These are phyloP conservation scores for Amphipoea lucens DNA, from an alignment of 2,888 invertebrate genomes.

Conservation along the genomic window DNA sequence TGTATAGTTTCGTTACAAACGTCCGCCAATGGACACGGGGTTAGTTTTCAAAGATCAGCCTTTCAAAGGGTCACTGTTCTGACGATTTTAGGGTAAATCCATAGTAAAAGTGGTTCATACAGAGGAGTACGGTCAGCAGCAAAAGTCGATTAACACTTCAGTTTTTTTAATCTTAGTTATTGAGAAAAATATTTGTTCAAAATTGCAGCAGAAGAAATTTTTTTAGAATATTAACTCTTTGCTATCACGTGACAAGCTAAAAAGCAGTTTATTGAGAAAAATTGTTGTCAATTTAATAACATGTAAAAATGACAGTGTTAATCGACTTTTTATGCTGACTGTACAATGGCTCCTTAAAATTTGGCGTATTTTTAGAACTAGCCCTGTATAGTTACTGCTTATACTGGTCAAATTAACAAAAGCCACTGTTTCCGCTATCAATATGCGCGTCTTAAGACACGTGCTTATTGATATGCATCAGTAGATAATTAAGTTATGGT, in stretches of 20 bases:
- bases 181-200: too few relatives aligned
- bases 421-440: not conserved
- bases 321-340: too few relatives aligned
- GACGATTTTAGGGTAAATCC: not conserved
- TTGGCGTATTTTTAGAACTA: not conserved
- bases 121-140: too few relatives aligned
- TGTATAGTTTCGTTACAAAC: not conserved
- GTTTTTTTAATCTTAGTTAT: too few relatives aligned
- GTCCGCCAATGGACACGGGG: not conserved
- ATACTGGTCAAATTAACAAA: not conserved
- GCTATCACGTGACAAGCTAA: too few relatives aligned
- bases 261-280: too few relatives aligned
- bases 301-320: too few relatives aligned
- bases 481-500: not conserved
- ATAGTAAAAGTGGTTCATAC: not conserved
- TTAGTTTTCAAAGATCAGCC: not conserved
- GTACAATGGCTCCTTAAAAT: not conserved
- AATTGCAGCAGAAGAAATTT: too few relatives aligned
- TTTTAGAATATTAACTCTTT: too few relatives aligned
- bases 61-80: not conserved
- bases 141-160: too few relatives aligned
- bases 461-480: not conserved
- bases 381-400: not conserved
- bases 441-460: not conserved
- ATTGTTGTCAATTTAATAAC: too few relatives aligned